phyloP scores from a whole-genome alignment of 2,113 vertebrate genomes.

The Piprites chloris region DNA sequence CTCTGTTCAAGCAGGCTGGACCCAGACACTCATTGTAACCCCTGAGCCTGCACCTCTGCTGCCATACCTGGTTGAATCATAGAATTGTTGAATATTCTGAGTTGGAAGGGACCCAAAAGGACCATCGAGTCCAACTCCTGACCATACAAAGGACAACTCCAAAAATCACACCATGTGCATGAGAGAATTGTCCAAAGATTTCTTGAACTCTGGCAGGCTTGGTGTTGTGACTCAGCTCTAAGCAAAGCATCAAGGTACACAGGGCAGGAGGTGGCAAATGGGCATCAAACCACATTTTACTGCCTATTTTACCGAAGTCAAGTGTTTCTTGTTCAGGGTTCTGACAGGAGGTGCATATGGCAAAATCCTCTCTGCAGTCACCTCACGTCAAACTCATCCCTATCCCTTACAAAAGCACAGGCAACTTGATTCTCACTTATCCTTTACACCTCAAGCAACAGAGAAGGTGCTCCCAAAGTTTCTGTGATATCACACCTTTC shows the following conservation, averaged over 20 bases:
- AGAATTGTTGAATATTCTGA: background rate
- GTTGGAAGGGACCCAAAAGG: background rate
- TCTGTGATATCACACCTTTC: background rate
- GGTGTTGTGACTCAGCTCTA: background rate
- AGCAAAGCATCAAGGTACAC: background rate
- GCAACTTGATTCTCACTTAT: background rate
- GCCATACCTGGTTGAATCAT: fast-evolving
- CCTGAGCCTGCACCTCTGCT: background rate
- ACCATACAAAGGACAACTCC: background rate
- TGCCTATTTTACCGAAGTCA: background rate
- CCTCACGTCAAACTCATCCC: background rate
- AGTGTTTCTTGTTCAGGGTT: background rate
- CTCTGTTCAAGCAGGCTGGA: background rate
- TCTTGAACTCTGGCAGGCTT: background rate
- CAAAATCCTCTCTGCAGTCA: background rate
- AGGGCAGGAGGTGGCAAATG: background rate
- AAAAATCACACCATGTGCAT: background rate
- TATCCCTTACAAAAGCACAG: background rate
- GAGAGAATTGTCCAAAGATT: background rate
- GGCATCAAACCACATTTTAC: background rate
- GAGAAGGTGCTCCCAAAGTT: background rate
- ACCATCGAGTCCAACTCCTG: fast-evolving
- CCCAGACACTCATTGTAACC: background rate
- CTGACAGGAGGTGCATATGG: background rate
- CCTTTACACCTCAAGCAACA: background rate